These are phyloP conservation scores for Leptinotarsa haldemani DNA, from an alignment of 2,888 invertebrate species.

Conservation along the genomic window DNA sequence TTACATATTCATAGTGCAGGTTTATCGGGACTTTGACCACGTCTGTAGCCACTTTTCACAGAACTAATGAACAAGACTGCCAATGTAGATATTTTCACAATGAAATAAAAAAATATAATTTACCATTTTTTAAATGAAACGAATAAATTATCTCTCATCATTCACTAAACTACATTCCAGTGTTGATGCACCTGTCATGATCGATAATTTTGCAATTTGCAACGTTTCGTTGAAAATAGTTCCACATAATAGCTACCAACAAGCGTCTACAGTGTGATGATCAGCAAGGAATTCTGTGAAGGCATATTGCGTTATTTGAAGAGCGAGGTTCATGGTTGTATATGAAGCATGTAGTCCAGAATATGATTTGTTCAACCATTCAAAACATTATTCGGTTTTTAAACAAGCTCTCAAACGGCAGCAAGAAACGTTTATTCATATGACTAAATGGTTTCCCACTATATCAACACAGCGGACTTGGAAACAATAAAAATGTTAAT, in stretches of 20 bases:
- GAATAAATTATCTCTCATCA: not conserved
- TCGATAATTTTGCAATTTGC: conserved; percentile 1
- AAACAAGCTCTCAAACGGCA: too few relatives aligned
- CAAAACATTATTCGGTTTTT: too few relatives aligned
- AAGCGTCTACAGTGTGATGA: not conserved
- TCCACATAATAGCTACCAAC: not conserved
- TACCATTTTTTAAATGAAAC: not conserved
- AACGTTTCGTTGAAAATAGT: not conserved
- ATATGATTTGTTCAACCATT: too few relatives aligned
- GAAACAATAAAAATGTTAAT: not conserved
- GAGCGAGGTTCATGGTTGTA: too few relatives aligned
- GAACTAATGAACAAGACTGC: not conserved
- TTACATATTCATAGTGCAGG: conserved; percentile 54
- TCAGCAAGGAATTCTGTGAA: too few relatives aligned
- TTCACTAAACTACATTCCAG: conserved; percentile 5
- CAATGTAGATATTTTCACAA: not conserved
- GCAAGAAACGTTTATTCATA: too few relatives aligned
- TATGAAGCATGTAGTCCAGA: too few relatives aligned
- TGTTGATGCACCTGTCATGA: not conserved
- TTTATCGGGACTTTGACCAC: conserved; percentile 2
- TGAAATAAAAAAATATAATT: not conserved
- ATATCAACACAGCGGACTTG: not conserved
- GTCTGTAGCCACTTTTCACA: not conserved
- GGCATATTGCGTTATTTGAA: too few relatives aligned
- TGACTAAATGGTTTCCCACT: not conserved